Percentiles rank a stretch among this genome's conserved stretches.
Conservation (phyloP, 2,888 invertebrate species). For the Megastigmus dorsalis region DNA sequence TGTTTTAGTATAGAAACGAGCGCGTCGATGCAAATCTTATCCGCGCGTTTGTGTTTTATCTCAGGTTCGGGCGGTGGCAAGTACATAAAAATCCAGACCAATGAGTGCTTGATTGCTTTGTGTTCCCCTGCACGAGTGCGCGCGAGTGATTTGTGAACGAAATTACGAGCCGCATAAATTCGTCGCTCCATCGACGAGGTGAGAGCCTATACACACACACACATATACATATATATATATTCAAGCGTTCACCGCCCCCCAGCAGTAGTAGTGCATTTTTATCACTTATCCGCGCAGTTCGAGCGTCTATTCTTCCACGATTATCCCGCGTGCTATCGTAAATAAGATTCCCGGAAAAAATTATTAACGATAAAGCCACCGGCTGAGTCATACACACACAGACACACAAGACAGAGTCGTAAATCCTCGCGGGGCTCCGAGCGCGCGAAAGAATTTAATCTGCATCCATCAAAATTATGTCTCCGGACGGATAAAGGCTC, state of each 20-base stretch:
- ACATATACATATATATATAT: too few species aligned
- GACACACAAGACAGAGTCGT: too few species aligned
- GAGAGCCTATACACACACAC: too few species aligned
- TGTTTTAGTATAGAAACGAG: too few species aligned
- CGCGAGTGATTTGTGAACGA: conserved; percentile 40
- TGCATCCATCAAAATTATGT: conserved; percentile 30
- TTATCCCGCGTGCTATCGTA: neutral
- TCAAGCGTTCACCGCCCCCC: too few species aligned
- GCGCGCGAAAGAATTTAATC: conserved; percentile 21
- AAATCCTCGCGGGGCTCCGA: too few species aligned
- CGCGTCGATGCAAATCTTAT: conserved; percentile 42
- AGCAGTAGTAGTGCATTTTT: too few species aligned
- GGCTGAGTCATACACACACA: too few species aligned
- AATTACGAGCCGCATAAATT: conserved; percentile 32
- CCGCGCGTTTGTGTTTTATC: conserved; percentile 12
- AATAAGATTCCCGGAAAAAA: conserved; percentile 8
- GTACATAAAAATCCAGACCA: conserved; percentile 6
- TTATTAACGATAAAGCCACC: conserved; percentile 25
- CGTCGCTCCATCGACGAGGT: neutral
- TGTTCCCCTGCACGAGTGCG: neutral
- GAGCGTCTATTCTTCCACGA: too few species aligned
- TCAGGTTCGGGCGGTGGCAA: neutral
- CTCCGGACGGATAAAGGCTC: neutral
- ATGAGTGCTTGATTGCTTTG: conserved; percentile 17
- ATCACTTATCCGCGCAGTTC: neutral